These are phyloP conservation scores for Bombus sibiricus DNA, from an alignment of 1,140 invertebrate species.

Conservation along the genomic window DNA sequence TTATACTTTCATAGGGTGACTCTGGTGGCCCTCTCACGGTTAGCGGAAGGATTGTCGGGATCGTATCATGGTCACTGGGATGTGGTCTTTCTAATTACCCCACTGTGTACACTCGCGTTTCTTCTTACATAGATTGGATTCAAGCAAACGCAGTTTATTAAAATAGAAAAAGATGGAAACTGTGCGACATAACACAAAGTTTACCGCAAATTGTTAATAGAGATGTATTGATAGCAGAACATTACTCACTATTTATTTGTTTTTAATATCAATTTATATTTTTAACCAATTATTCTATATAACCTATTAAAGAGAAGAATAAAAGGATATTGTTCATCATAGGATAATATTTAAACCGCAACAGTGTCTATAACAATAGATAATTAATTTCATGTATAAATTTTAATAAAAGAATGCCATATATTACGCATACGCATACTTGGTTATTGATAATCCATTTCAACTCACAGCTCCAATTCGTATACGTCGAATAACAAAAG, in stretches of 20 bases:
- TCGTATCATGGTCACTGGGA: constrained; percentile 80
- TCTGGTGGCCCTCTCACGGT: constrained; percentile 84
- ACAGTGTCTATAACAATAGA: not conserved
- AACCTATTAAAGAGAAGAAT: no score
- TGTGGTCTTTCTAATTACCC: constrained; percentile 76
- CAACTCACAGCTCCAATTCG: not conserved
- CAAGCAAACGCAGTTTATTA: not conserved
- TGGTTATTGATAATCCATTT: not conserved
- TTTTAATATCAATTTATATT: no score
- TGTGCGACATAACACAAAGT: not conserved
- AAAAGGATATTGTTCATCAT: no score
- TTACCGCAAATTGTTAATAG: no score
- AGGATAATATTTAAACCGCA: no score
- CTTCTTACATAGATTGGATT: not conserved
- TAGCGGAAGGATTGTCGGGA: constrained; percentile 74
- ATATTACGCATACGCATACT: not conserved
- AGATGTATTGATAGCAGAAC: not conserved
- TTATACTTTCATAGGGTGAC: constrained; percentile 78
- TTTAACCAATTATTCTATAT: no score
- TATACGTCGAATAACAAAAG: not conserved
- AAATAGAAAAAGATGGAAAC: not conserved
- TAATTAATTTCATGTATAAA: not conserved
- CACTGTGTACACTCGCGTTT: constrained; percentile 70
- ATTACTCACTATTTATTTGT: not conserved
- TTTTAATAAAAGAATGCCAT: not conserved